A percentile compares a stretch with the other conserved stretches of the same genome.
phyloP scores from a whole-genome alignment of 2,113 vertebrate genomes.

The Tylochromis polylepis region DNA sequence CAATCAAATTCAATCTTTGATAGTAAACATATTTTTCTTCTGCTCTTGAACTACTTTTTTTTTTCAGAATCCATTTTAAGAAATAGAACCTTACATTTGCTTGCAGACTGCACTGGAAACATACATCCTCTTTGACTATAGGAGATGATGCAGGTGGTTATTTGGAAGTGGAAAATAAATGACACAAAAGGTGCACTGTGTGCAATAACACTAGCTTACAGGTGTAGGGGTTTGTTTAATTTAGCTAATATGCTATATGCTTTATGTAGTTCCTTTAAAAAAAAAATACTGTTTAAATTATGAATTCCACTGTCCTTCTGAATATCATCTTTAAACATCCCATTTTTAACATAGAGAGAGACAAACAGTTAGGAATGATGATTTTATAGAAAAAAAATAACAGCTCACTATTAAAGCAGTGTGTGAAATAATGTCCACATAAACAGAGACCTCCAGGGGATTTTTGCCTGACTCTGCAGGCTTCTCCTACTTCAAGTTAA shows the following conservation, averaged over 20 bases:
- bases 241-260: not conserved
- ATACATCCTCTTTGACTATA: not conserved
- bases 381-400: not conserved
- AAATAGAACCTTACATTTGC: not conserved
- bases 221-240: not conserved
- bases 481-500: not conserved
- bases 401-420: not conserved
- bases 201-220: not conserved
- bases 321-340: not conserved
- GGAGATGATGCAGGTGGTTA: not conserved
- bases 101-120: not conserved
- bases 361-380: not conserved
- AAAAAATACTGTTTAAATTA: not conserved
- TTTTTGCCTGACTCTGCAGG: not conserved
- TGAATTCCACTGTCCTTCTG: not conserved
- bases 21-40: not conserved
- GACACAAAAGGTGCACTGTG: not conserved
- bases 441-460: not conserved
- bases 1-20: not conserved
- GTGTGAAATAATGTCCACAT: not conserved
- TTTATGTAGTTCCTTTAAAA: not conserved
- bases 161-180: not conserved
- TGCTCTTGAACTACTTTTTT: not conserved
- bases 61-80: accelerated
- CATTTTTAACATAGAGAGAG: not conserved